phyloP scores from a whole-genome alignment of 1,140 invertebrate species.

The Pseudachorutes palmiensis region DNA sequence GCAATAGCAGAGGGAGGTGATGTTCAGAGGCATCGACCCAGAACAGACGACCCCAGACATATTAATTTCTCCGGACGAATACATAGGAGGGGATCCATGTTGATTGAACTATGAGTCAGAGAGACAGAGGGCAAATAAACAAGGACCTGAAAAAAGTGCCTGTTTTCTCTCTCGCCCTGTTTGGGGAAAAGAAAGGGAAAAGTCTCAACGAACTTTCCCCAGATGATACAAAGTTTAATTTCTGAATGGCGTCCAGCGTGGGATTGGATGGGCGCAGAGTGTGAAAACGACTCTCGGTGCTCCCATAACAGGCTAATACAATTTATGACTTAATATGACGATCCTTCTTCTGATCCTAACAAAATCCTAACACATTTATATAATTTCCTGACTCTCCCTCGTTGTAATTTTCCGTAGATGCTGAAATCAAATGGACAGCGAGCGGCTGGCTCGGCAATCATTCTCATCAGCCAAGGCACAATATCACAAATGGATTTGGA shows the following conservation, averaged over 20 bases:
- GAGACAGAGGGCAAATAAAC: slow-evolving; percentile 6
- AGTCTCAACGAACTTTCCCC: slow-evolving; percentile 1
- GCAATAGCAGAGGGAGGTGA: neutral
- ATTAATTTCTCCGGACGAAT: neutral
- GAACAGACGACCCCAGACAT: neutral
- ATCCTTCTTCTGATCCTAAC: neutral
- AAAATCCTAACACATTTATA: neutral
- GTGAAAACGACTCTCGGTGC: slow-evolving; percentile 3
- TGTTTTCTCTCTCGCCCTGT: neutral
- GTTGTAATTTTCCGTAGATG: slow-evolving; percentile 26
- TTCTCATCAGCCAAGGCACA: slow-evolving; percentile 36
- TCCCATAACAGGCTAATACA: slow-evolving; percentile 1
- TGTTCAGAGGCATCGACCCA: neutral
- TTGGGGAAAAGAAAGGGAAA: neutral
- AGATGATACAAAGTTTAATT: slow-evolving; percentile 11
- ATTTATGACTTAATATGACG: slow-evolving; percentile 12
- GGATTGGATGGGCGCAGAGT: neutral
- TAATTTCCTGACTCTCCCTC: neutral
- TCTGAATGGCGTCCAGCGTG: neutral
- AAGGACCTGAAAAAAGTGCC: neutral
- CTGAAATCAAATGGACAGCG: slow-evolving; percentile 33
- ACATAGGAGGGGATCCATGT: neutral
- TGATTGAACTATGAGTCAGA: slow-evolving; percentile 12
- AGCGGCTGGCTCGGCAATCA: slow-evolving; percentile 35
- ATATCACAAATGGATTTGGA: slow-evolving; percentile 31